These are phyloP conservation scores for Varroa destructor DNA, from an alignment of 1,140 invertebrate species.

Conservation along the genomic window DNA sequence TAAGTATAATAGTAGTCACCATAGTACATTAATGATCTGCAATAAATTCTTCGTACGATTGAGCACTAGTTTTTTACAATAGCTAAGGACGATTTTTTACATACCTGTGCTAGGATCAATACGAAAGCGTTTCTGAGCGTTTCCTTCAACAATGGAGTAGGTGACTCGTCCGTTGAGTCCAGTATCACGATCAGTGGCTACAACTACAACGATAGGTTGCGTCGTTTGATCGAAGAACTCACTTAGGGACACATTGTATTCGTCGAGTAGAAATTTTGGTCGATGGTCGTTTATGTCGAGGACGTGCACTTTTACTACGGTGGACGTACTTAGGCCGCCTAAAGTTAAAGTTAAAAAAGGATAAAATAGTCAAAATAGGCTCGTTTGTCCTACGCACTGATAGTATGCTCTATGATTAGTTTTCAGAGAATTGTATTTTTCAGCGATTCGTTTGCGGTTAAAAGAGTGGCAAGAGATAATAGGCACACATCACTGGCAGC, in stretches of 20 bases:
- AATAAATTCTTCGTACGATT: too few relatives aligned
- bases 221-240: constrained; percentile 45
- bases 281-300: constrained; percentile 86
- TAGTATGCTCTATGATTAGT: neutral
- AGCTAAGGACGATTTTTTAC: constrained; percentile 39
- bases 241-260: constrained; percentile 71
- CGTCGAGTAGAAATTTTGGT: constrained; percentile 66
- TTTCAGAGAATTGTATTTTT: neutral
- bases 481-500: too few relatives aligned
- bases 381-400: constrained; percentile 17
- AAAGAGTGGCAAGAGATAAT: neutral
- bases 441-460: neutral
- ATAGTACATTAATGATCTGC: too few relatives aligned
- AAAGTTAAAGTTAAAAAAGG: constrained; percentile 39
- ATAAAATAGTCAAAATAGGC: neutral
- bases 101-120: constrained; percentile 63
- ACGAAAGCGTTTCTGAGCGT: constrained; percentile 65
- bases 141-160: constrained; percentile 65
- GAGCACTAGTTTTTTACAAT: too few relatives aligned
- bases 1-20: too few relatives aligned
- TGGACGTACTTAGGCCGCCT: constrained; percentile 80
- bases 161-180: constrained; percentile 56
- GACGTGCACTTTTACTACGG: constrained; percentile 78
- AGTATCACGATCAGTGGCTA: constrained; percentile 71
- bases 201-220: constrained; percentile 53